Percentiles rank a stretch among this genome's conserved stretches.
Conservation (phyloP, 2,888 invertebrate genomes). For the Cabera pusaria region DNA sequence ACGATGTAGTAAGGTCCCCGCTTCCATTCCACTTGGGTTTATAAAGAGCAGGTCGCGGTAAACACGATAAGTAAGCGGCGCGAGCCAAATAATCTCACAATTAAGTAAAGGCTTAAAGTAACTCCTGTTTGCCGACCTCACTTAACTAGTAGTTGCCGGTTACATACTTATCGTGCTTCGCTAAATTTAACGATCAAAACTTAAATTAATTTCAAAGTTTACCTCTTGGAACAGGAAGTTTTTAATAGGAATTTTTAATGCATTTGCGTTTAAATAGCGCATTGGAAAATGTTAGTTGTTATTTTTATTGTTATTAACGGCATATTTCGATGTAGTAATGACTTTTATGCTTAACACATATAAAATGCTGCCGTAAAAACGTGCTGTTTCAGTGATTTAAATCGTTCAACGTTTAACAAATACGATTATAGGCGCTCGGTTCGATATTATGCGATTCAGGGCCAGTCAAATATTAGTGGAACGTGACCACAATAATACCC, state of each 20-base stretch:
- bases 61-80: slow-evolving; percentile 59
- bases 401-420: slow-evolving; percentile 32
- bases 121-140: slow-evolving; percentile 47
- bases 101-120: slow-evolving; percentile 56
- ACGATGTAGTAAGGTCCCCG: too few species aligned
- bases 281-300: not conserved
- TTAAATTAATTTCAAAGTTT: slow-evolving; percentile 33
- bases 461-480: slow-evolving; percentile 59
- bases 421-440: slow-evolving; percentile 43
- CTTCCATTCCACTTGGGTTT: slow-evolving; percentile 28
- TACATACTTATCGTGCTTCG: slow-evolving; percentile 35
- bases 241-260: slow-evolving; percentile 11
- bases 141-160: slow-evolving; percentile 26
- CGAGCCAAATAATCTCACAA: slow-evolving; percentile 60
- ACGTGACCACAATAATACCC: slow-evolving; percentile 56
- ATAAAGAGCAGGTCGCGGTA: slow-evolving; percentile 44
- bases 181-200: slow-evolving; percentile 39
- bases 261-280: not conserved
- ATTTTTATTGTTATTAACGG: not conserved
- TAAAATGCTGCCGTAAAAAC: slow-evolving; percentile 24
- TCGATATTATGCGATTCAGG: slow-evolving; percentile 46
- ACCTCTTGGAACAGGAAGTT: slow-evolving; percentile 20
- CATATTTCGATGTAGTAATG: too few species aligned
- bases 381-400: slow-evolving; percentile 23
- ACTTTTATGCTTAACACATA: too few species aligned